phyloP scores from a whole-genome alignment of 1,140 invertebrate species.

The Caenorhabditis brenneri region DNA sequence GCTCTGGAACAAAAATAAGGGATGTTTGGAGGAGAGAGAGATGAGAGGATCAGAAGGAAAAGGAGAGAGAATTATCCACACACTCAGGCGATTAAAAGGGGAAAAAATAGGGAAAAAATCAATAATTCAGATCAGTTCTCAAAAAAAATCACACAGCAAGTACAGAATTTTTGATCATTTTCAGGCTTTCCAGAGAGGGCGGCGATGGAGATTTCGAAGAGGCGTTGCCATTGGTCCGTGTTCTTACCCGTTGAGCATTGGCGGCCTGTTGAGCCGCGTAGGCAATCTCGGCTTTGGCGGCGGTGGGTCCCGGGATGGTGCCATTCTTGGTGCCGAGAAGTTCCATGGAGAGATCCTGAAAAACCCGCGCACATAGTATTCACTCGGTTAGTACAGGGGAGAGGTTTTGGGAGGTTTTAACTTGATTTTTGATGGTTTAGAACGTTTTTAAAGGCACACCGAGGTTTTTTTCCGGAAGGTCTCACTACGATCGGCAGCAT shows the following conservation, averaged over 20 bases:
- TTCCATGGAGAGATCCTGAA: conserved; percentile 69
- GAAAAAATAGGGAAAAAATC: neutral
- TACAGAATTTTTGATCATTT: neutral
- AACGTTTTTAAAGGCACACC: too few relatives aligned
- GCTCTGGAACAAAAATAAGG: neutral
- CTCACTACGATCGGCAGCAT: too few relatives aligned
- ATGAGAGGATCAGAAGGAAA: too few relatives aligned
- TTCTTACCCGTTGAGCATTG: conserved; percentile 44
- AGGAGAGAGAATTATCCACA: too few relatives aligned
- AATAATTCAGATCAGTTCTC: neutral
- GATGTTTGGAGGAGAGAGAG: too few relatives aligned
- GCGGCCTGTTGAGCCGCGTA: conserved; percentile 54
- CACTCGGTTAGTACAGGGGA: neutral
- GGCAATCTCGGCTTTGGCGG: conserved; percentile 59
- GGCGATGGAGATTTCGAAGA: neutral
- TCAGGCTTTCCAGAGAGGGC: neutral
- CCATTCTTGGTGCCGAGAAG: conserved; percentile 66
- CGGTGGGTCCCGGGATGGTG: conserved; percentile 65
- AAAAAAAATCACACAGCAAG: conserved; percentile 30
- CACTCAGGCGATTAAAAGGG: neutral
- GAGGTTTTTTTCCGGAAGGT: too few relatives aligned
- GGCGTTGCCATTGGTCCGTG: neutral
- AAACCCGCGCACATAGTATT: conserved; percentile 3
- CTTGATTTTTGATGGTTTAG: too few relatives aligned
- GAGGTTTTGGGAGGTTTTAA: too few relatives aligned